These are phyloP conservation scores for Melanaphis sacchari DNA, from an alignment of 1,140 invertebrate species.

Conservation along the genomic window DNA sequence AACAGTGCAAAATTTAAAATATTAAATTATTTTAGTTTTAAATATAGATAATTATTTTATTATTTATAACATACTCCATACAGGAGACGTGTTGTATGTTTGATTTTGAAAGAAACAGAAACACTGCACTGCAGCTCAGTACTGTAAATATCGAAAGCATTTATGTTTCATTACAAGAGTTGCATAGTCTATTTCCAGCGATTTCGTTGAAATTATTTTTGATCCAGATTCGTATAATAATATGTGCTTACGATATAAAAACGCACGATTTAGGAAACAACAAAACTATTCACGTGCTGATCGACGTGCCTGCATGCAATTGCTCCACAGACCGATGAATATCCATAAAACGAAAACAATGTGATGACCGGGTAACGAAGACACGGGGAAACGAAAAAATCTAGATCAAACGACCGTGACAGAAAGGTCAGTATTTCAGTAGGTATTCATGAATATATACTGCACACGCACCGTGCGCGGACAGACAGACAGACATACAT, in stretches of 20 bases:
- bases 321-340: background rate
- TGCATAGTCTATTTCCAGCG: background rate
- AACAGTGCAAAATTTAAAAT: background rate
- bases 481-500: background rate
- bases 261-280: background rate
- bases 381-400: background rate
- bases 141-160: background rate
- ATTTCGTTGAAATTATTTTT: background rate
- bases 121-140: background rate
- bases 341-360: background rate
- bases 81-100: background rate
- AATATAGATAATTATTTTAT: background rate
- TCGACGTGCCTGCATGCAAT: background rate
- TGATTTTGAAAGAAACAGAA: background rate
- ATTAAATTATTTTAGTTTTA: background rate
- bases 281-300: background rate
- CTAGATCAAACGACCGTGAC: constrained; percentile 43
- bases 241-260: background rate
- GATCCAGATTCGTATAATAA: background rate
- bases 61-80: background rate
- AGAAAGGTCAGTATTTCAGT: constrained; percentile 51
- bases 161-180: background rate
- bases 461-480: background rate
- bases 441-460: background rate
- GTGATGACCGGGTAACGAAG: background rate